Percentiles rank a stretch among this genome's conserved stretches.
Conservation (phyloP, 2,113 vertebrate species). For the Rynchops niger region DNA sequence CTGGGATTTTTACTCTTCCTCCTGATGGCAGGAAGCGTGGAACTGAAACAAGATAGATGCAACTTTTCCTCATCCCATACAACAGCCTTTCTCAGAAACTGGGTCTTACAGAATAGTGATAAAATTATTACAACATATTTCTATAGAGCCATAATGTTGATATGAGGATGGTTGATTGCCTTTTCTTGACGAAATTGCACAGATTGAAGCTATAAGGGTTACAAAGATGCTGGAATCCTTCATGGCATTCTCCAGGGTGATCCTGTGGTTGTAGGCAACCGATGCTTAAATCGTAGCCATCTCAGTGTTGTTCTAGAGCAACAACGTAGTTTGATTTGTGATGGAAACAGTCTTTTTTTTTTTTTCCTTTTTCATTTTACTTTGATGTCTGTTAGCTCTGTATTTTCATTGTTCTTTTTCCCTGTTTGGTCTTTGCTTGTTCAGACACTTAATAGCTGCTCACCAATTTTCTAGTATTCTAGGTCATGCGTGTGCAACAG, state of each 20-base stretch:
- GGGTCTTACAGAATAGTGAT: not conserved
- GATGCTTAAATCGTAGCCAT: not conserved
- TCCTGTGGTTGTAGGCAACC: not conserved
- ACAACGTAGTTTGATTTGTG: not conserved
- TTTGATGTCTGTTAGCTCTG: not conserved
- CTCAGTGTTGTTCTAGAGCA: not conserved
- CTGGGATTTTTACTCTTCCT: not conserved
- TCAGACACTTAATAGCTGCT: not conserved
- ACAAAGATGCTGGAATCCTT: not conserved
- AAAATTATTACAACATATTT: not conserved
- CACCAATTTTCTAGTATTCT: not conserved
- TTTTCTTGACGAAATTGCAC: not conserved
- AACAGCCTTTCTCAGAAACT: not conserved
- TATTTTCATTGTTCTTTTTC: not conserved
- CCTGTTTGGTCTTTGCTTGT: not conserved
- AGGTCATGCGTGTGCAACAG: accelerated
- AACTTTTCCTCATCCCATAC: not conserved
- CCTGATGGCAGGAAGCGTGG: not conserved
- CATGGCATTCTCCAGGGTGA: not conserved
- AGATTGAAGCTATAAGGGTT: not conserved
- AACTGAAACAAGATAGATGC: not conserved
- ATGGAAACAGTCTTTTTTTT: not conserved
- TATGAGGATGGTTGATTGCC: not conserved
- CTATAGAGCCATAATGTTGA: not conserved
- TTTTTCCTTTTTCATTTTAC: not conserved